Evolutionary conservation across 2,888 invertebrate genomes (phyloP).

Genomic region (Ophion ventricosus): DNA sequence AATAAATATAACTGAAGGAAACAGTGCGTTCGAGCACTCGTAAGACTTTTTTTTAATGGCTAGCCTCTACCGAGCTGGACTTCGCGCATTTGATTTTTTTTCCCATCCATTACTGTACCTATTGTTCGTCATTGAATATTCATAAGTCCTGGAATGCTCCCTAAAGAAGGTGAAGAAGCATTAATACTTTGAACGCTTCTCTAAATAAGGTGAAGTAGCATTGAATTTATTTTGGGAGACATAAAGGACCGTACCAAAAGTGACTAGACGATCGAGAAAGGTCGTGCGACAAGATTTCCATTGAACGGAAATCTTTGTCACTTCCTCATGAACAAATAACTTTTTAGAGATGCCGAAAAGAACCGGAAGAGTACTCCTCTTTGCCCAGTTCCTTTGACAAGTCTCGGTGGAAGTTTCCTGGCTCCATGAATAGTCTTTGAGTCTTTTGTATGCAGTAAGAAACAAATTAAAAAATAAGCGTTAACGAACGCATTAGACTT

Average conservation of each 20-base stretch:
- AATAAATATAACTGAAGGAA: constrained; percentile 40
- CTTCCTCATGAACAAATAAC: constrained; percentile 6
- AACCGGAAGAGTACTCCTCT: no score
- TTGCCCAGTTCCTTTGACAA: no score
- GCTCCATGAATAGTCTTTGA: no score
- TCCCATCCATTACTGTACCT: neutral
- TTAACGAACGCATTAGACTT: no score
- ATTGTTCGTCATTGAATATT: constrained; percentile 24
- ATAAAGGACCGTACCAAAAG: neutral
- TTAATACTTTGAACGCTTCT: no score
- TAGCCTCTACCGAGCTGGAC: neutral
- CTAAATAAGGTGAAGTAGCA: neutral
- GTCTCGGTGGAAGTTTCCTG: no score
- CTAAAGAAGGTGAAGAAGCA: neutral
- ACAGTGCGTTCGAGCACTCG: constrained; percentile 8
- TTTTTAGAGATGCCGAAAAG: neutral
- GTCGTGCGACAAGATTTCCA: neutral
- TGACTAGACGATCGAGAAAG: neutral
- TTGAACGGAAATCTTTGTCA: neutral
- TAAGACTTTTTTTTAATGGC: neutral
- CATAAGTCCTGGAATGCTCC: neutral
- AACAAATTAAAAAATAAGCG: no score
- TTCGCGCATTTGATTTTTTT: neutral
- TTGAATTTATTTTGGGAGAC: neutral
- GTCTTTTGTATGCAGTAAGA: no score